phyloP scores from a whole-genome alignment of 2,797 vertebrate species.

The Leuciscus waleckii region DNA sequence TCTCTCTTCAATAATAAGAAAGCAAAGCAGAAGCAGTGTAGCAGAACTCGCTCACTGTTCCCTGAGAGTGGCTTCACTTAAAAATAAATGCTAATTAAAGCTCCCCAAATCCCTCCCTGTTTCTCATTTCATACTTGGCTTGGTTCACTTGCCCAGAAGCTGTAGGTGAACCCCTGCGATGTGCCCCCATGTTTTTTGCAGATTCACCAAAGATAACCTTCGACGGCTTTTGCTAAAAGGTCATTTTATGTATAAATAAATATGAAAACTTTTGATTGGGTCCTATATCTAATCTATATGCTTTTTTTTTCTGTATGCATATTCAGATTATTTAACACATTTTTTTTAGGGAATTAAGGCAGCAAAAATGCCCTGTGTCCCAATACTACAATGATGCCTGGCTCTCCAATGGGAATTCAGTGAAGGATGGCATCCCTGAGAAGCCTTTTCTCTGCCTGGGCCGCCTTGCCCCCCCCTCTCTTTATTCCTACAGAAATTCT shows the following conservation, averaged over 20 bases:
- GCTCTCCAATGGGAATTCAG: constrained; percentile 92
- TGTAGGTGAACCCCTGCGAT: constrained; percentile 48
- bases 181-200: neutral
- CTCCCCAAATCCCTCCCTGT: constrained; percentile 69
- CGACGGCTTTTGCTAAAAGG: neutral
- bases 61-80: constrained; percentile 83
- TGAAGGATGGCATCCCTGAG: constrained; percentile 89
- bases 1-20: constrained; percentile 31
- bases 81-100: constrained; percentile 87
- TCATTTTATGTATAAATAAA: constrained; percentile 24
- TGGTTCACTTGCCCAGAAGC: constrained; percentile 75
- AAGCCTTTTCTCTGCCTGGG: constrained; percentile 83
- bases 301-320: neutral
- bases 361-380: constrained; percentile 75
- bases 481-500: constrained; percentile 86
- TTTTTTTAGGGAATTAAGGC: constrained; percentile 58
- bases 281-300: neutral
- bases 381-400: constrained; percentile 80
- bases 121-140: constrained; percentile 55
- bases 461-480: constrained; percentile 72
- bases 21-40: constrained; percentile 8
- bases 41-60: constrained; percentile 74
- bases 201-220: constrained; percentile 26
- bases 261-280: neutral
- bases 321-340: constrained; percentile 51